Evolutionary conservation across 2,888 invertebrate genomes (phyloP).

Genomic region (Sepiola atlantica): DNA sequence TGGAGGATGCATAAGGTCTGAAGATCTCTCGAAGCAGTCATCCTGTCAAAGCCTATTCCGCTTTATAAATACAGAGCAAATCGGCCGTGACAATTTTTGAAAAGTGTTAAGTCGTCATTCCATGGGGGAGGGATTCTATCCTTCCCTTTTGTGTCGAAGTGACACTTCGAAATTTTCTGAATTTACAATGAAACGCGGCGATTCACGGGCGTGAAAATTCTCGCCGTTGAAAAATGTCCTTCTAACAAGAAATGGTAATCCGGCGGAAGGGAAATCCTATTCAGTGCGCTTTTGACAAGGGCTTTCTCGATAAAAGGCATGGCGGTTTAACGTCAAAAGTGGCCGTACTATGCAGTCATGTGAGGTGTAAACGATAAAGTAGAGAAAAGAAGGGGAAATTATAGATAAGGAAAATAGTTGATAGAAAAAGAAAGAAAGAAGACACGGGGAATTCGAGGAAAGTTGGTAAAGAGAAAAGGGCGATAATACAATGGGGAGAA

Average conservation of each 20-base stretch:
- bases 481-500: no score
- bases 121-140: neutral
- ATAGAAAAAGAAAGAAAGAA: no score
- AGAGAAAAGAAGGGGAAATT: neutral
- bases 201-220: slow-evolving; percentile 20
- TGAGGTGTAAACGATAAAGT: neutral
- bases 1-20: neutral
- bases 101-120: slow-evolving; percentile 5
- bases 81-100: neutral
- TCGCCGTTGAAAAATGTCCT: neutral
- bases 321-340: neutral
- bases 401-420: neutral
- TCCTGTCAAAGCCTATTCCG: slow-evolving; percentile 20
- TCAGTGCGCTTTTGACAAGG: neutral
- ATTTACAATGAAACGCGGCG: neutral
- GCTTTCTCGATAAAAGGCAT: neutral
- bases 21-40: neutral
- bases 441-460: no score
- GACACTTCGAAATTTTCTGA: neutral
- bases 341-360: neutral
- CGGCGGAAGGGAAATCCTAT: neutral
- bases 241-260: neutral
- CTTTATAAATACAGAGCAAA: neutral
- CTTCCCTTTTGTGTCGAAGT: neutral
- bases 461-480: no score